Conservation (phyloP, 2,113 vertebrate genomes). For the Cathartes aura region DNA sequence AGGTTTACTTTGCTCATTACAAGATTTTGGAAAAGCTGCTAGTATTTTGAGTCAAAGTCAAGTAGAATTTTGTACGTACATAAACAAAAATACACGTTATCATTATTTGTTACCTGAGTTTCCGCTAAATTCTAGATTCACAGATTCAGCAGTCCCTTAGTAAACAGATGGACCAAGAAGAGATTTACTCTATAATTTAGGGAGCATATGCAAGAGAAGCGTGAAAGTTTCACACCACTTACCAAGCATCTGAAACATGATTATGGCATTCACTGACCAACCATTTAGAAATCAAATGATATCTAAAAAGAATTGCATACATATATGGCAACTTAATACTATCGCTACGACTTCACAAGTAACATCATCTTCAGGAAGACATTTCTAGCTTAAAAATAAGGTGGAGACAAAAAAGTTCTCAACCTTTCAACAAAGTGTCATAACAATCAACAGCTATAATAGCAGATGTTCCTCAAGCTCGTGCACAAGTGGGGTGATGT, state of each 20-base stretch:
- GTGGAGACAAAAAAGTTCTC: neutral
- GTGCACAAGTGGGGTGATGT: neutral
- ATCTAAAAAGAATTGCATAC: neutral
- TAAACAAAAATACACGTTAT: fast-evolving
- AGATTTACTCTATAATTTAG: neutral
- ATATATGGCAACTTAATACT: neutral
- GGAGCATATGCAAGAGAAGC: neutral
- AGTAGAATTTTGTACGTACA: neutral
- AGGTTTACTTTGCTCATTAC: neutral
- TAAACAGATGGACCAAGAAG: neutral
- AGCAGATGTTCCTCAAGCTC: neutral
- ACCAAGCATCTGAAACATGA: neutral
- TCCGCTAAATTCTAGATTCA: neutral
- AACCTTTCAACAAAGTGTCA: neutral
- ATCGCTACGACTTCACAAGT: neutral
- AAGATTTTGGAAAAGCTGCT: neutral
- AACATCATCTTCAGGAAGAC: neutral
- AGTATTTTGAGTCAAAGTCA: neutral
- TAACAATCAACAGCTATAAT: neutral
- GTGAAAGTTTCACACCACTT: neutral
- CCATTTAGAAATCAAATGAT: neutral
- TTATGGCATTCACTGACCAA: neutral
- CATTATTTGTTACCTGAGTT: neutral
- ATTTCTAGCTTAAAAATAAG: neutral
- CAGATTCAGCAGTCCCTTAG: neutral